These are phyloP conservation scores for Dyspetes luteomarginatus DNA, from an alignment of 2,888 invertebrate species.

Conservation along the genomic window DNA sequence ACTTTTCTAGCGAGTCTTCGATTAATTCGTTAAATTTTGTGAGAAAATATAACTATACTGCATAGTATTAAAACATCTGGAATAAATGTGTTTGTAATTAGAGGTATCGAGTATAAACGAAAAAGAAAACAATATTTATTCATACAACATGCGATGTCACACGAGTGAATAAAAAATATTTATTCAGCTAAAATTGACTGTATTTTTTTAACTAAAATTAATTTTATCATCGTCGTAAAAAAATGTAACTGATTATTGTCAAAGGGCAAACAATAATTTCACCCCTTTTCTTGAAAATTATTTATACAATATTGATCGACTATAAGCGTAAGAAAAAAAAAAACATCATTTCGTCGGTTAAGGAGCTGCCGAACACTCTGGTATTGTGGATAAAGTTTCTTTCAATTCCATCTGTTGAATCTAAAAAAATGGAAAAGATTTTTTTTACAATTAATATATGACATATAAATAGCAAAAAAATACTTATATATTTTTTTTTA, in stretches of 20 bases:
- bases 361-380: constrained; percentile 72
- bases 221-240: too few species aligned
- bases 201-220: too few species aligned
- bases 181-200: too few species aligned
- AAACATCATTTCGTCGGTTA: constrained; percentile 49
- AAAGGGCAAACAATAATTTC: neutral
- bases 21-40: too few species aligned
- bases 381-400: constrained; percentile 77
- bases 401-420: constrained; percentile 79
- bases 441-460: constrained; percentile 4
- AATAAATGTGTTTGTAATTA: too few species aligned
- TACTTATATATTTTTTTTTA: neutral
- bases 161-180: too few species aligned
- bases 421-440: constrained; percentile 66
- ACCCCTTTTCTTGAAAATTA: neutral
- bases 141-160: too few species aligned
- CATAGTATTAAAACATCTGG: too few species aligned
- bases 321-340: neutral
- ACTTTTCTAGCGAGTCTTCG: too few species aligned
- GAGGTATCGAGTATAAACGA: too few species aligned
- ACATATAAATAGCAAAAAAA: constrained; percentile 1
- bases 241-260: constrained; percentile 53
- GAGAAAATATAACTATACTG: too few species aligned
- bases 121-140: too few species aligned
- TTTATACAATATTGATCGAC: neutral